Conservation (phyloP, 2,888 invertebrate genomes). For the Empis livida region DNA sequence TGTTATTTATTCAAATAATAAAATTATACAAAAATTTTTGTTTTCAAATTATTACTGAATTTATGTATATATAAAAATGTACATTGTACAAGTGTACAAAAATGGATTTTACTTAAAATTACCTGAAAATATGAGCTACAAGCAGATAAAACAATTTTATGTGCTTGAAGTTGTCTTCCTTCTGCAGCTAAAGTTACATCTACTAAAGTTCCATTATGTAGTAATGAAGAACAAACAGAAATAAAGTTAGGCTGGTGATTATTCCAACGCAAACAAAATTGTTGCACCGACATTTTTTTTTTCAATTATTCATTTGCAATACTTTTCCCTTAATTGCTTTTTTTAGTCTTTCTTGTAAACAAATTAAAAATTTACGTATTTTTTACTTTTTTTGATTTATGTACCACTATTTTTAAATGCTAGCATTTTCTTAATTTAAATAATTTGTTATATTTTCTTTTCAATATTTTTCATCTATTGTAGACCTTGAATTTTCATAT, state of each 20-base stretch:
- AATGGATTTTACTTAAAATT: constrained; percentile 13
- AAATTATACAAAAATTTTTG: too few species aligned
- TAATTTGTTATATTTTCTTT: too few species aligned
- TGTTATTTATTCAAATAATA: too few species aligned
- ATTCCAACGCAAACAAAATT: constrained; percentile 79
- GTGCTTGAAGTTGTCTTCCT: constrained; percentile 75
- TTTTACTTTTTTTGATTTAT: too few species aligned
- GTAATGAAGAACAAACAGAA: constrained; percentile 71
- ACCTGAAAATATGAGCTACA: constrained; percentile 91
- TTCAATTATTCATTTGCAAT: not conserved
- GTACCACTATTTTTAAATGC: too few species aligned
- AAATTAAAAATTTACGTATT: too few species aligned
- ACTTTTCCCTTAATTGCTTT: not conserved
- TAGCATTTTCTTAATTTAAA: too few species aligned
- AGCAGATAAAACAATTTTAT: constrained; percentile 79
- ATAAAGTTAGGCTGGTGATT: constrained; percentile 90
- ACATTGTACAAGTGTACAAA: too few species aligned
- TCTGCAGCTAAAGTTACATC: constrained; percentile 88
- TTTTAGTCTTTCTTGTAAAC: not conserved
- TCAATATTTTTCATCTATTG: too few species aligned
- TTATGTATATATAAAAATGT: too few species aligned
- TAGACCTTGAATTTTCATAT: too few species aligned
- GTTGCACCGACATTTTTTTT: constrained; percentile 44
- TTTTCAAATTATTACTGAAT: too few species aligned
- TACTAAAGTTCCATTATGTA: constrained; percentile 72